Evolutionary conservation across 2,797 vertebrate species (phyloP).

Genomic region (Cryptoprocta ferox): DNA sequence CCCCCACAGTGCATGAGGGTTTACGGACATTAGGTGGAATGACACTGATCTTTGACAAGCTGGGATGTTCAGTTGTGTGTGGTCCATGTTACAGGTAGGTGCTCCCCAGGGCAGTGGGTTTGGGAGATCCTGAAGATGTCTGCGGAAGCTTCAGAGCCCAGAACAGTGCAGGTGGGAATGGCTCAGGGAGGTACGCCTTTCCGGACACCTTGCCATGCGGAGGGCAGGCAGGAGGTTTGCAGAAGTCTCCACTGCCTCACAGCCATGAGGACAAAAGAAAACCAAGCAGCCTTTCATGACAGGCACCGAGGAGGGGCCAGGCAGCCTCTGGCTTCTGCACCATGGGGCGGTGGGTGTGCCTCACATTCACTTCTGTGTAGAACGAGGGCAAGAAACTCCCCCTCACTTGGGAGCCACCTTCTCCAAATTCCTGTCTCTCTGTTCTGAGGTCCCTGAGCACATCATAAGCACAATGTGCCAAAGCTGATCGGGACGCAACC

Average conservation of each 20-base stretch:
- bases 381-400: neutral
- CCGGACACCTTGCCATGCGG: accelerated
- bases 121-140: neutral
- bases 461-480: accelerated
- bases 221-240: too few species aligned
- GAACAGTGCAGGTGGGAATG: accelerated
- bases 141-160: too few species aligned
- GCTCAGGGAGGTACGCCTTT: neutral
- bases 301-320: neutral
- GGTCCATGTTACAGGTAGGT: accelerated
- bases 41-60: neutral
- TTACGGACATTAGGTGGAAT: accelerated
- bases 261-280: neutral
- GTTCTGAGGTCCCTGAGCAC: neutral
- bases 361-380: accelerated
- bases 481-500: accelerated
- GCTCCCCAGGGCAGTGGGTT: accelerated
- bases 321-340: neutral
- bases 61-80: accelerated
- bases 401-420: accelerated
- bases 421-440: neutral
- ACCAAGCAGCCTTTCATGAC: accelerated
- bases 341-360: accelerated
- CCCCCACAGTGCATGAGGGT: accelerated
- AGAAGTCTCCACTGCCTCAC: too few species aligned